Evolutionary conservation across 2,888 invertebrate genomes (phyloP).

Genomic region (Lasioglossum pauxillum): DNA sequence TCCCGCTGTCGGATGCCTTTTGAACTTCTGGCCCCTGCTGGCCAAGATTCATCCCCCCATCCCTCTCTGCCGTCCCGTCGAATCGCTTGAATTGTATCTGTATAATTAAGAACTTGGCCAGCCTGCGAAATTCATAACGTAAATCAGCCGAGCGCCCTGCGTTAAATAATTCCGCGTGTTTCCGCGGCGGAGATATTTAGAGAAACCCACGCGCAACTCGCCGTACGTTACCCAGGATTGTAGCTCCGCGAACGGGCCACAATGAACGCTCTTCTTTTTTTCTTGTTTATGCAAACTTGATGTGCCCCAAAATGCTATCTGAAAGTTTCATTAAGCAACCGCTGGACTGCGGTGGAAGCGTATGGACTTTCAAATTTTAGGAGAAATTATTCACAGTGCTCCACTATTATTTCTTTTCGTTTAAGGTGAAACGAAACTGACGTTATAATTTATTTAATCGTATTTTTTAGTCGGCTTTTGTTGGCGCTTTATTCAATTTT

Average conservation of each 20-base stretch:
- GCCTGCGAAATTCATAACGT: neutral
- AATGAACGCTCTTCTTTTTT: neutral
- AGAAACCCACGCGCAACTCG: neutral
- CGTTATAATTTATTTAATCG: neutral
- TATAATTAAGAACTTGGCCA: neutral
- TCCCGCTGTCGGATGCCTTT: conserved; percentile 20
- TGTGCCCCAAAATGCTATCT: neutral
- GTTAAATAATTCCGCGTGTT: neutral
- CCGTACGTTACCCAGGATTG: no score
- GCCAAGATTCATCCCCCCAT: neutral
- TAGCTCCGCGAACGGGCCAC: neutral
- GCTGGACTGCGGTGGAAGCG: neutral
- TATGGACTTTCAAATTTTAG: neutral
- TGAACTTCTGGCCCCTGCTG: neutral
- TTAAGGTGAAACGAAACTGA: neutral
- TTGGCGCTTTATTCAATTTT: no score
- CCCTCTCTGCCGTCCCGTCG: no score
- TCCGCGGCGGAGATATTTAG: neutral
- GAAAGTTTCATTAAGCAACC: neutral
- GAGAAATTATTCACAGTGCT: neutral
- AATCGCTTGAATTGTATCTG: conserved; percentile 16
- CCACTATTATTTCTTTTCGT: neutral
- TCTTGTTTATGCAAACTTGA: conserved; percentile 1
- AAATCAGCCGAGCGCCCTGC: neutral
- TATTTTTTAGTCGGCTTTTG: no score